Conservation (phyloP, 2,113 vertebrate genomes). For the Sylvia atricapilla region DNA sequence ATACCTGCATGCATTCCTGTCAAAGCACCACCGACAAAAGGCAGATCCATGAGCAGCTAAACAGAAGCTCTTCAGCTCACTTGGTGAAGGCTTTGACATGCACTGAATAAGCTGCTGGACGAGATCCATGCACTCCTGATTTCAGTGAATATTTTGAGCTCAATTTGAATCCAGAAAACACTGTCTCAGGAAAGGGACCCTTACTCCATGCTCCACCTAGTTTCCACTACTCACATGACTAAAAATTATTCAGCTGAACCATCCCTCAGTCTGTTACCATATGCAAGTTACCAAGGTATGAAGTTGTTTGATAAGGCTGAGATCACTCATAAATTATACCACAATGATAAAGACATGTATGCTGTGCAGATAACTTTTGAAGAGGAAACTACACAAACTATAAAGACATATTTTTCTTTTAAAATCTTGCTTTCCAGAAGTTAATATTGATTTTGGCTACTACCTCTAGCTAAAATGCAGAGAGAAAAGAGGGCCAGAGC, state of each 20-base stretch:
- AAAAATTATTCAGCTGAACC: neutral
- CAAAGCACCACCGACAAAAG: rapidly evolving
- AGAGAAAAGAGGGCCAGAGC: neutral
- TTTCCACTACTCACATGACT: neutral
- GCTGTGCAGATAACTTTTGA: neutral
- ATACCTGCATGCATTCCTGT: neutral
- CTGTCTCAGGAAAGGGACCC: neutral
- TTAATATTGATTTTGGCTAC: neutral
- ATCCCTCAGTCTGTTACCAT: neutral
- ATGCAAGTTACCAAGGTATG: neutral
- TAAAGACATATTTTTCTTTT: neutral
- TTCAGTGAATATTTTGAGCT: neutral
- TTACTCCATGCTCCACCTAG: neutral
- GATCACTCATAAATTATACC: neutral
- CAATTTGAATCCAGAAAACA: neutral
- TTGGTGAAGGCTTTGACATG: neutral
- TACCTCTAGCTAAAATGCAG: neutral
- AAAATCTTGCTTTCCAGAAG: neutral
- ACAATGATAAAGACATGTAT: neutral
- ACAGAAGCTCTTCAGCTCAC: neutral
- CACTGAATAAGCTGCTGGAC: rapidly evolving
- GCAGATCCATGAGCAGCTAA: neutral
- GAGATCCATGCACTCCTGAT: neutral
- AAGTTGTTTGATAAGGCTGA: neutral
- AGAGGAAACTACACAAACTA: neutral